Percentiles rank a stretch among this genome's conserved stretches.
phyloP scores from a whole-genome alignment of 2,888 invertebrate genomes.

The Catocala sponsa region DNA sequence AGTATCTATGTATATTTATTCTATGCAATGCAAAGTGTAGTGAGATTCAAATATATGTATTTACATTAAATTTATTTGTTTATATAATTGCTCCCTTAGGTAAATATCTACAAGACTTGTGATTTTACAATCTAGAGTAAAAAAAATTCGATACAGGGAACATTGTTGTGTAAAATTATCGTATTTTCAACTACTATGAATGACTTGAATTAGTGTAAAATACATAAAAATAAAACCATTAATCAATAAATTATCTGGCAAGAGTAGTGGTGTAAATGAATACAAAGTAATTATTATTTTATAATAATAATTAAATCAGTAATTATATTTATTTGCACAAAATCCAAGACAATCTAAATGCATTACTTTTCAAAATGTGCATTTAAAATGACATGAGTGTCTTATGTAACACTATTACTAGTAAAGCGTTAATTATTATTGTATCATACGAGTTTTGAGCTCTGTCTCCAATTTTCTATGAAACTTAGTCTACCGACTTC shows the following conservation, averaged over 20 bases:
- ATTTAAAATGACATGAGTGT: constrained; percentile 68
- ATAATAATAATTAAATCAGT: no score
- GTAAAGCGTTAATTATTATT: constrained; percentile 84
- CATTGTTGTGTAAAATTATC: constrained; percentile 49
- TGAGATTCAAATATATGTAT: constrained; percentile 63
- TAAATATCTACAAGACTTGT: constrained; percentile 76
- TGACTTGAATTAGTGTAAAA: constrained; percentile 38
- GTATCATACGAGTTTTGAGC: constrained; percentile 73
- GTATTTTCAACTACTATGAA: constrained; percentile 25
- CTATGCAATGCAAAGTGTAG: constrained; percentile 41
- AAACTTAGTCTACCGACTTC: constrained; percentile 32
- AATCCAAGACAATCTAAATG: constrained; percentile 32
- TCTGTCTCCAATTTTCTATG: constrained; percentile 41
- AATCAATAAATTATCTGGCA: constrained; percentile 5
- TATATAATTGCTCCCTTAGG: constrained; percentile 85
- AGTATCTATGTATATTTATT: constrained; percentile 30
- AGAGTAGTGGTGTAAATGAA: background rate
- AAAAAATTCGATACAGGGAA: constrained; percentile 49
- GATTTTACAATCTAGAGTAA: constrained; percentile 58
- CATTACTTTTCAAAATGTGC: constrained; percentile 63
- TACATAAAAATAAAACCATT: background rate
- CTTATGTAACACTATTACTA: constrained; percentile 67
- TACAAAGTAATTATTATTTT: no score
- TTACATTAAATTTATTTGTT: constrained; percentile 67
- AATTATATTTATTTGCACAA: constrained; percentile 15